Evolutionary conservation across 2,888 invertebrate genomes (phyloP), one percentile per base, ranked within the genome.

Genomic region (Lasioglossum pauxillum): DNA sequence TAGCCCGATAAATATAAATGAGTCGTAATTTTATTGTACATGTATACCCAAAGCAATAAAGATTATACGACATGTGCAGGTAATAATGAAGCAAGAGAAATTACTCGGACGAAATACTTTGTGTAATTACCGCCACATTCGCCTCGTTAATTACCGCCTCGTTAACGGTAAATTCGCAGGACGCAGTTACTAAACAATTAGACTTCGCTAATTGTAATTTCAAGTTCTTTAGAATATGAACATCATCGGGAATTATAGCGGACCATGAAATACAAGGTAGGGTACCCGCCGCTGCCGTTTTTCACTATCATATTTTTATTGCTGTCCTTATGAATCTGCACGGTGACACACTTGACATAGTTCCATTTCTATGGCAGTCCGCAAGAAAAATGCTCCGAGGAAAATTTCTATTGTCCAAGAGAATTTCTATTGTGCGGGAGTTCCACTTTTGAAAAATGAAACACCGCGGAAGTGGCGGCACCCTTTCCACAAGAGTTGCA

Each of bases 401-500:
- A 80, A 83, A 80, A 49, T 60, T 64, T 75, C 46, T 75, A 69
- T 80, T 44, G 73, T 82, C 57, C 74, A 69, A 57, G 74, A 23
- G 76, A 53, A 72, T 73, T 74, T 74, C 57, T 46, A 78, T 78
- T 72, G 78, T 72, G 41, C 57, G 35, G 41, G 53, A 78, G 78
- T 14, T 57, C 69, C 78, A 71, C 49, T 49, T 78, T 78, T 71
- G 71, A 72, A 72, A 78, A 72, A 78, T 78, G 78, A 78, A 78
- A 78, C 78, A 69, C 49, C 53, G 23, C 71, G 35, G 31, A 72
- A 53, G 71, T 57, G 53, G 71, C 71, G 31, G 78, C 78, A 71
- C 71, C 27, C 71, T 72, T 71, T 76, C 23, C 49, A n/a, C 38
- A n/a, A 2, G 44, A 74, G 44, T 69, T 71, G 67, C 31, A 16